These are phyloP conservation scores for Heliornis fulica DNA, from an alignment of 2,113 vertebrate genomes.

Conservation along the genomic window DNA sequence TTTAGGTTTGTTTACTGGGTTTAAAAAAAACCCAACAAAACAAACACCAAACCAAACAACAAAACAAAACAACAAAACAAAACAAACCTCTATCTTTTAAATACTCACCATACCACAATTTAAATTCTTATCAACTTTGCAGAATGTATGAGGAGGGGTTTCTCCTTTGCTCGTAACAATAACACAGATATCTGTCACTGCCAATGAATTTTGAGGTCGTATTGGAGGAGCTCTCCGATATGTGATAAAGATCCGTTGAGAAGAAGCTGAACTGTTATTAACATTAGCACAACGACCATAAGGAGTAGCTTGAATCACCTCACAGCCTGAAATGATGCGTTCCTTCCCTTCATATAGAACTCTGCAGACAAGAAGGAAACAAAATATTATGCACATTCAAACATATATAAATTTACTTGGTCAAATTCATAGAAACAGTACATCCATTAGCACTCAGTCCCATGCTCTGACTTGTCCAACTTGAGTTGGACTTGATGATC, in stretches of 20 bases:
- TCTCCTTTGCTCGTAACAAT: slow-evolving; percentile 96
- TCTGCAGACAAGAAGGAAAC: slow-evolving; percentile 61
- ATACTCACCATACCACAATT: slow-evolving; percentile 94
- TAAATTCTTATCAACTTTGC: slow-evolving; percentile 97
- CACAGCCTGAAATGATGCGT: slow-evolving; percentile 90
- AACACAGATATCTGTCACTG: slow-evolving; percentile 95
- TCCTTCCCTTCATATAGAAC: slow-evolving; percentile 97
- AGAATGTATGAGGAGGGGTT: slow-evolving; percentile 95
- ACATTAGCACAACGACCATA: slow-evolving; percentile 97
- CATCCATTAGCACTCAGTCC: background rate
- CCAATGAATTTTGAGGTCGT: slow-evolving; percentile 91
- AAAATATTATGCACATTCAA: background rate
- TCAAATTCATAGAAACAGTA: background rate
- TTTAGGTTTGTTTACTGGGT: background rate
- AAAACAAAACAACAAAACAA: too few species aligned
- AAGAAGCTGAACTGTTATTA: slow-evolving; percentile 93
- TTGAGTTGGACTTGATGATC: too few species aligned
- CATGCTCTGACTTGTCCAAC: too few species aligned
- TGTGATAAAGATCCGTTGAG: slow-evolving; percentile 96
- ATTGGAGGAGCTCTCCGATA: slow-evolving; percentile 82
- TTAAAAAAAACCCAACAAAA: background rate
- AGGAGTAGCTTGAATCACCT: slow-evolving; percentile 93
- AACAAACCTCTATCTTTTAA: background rate
- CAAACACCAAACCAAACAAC: too few species aligned
- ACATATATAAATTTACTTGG: background rate